Conservation (phyloP, 2,113 vertebrate genomes). For the Natator depressus region DNA sequence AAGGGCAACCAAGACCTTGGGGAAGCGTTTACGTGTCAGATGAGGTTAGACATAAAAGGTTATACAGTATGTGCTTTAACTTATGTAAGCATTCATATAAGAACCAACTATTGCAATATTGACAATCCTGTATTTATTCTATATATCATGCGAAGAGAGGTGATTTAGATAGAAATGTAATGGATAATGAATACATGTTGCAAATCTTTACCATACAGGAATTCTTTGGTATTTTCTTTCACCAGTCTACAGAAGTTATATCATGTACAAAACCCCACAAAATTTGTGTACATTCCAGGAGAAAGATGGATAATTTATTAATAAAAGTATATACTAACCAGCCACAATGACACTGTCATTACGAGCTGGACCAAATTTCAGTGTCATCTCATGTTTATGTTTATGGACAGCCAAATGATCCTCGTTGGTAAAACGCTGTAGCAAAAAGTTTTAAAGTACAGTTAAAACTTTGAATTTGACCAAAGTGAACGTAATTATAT, state of each 20-base stretch:
- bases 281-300: slow-evolving; percentile 64
- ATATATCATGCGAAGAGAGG: slow-evolving; percentile 40
- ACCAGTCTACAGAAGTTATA: slow-evolving; percentile 1
- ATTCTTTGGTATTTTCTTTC: slow-evolving; percentile 38
- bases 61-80: background rate
- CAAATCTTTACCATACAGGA: slow-evolving; percentile 54
- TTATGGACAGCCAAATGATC: slow-evolving; percentile 99
- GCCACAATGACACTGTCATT: slow-evolving; percentile 98
- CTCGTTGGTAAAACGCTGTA: slow-evolving; percentile 99
- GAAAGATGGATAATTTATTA: slow-evolving; percentile 71
- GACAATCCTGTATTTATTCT: slow-evolving; percentile 31
- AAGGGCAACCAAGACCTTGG: background rate
- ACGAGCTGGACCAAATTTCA: slow-evolving; percentile 99
- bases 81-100: too few species aligned
- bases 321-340: slow-evolving; percentile 85
- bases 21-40: slow-evolving; percentile 7
- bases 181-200: slow-evolving; percentile 54
- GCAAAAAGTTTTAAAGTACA: slow-evolving; percentile 78
- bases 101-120: background rate
- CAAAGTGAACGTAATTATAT: slow-evolving; percentile 65
- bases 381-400: slow-evolving; percentile 99
- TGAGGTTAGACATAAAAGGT: background rate
- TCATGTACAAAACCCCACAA: slow-evolving; percentile 66
- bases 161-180: slow-evolving; percentile 41
- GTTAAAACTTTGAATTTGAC: slow-evolving; percentile 72